phyloP scores from a whole-genome alignment of 2,888 invertebrate species.

The Protodeltote pygarga region DNA sequence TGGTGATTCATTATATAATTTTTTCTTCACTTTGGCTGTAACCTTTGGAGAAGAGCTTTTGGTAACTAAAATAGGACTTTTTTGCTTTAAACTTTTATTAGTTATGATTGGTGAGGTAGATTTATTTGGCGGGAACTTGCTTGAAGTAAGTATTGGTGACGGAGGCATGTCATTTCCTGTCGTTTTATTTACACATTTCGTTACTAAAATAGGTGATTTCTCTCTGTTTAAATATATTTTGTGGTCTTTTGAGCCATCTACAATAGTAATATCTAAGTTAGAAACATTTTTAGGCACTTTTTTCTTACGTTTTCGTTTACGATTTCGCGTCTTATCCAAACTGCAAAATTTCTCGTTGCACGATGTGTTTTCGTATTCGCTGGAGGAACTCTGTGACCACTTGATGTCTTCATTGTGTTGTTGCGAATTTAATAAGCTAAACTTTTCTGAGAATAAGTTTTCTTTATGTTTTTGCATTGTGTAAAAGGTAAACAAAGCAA shows the following conservation, averaged over 20 bases:
- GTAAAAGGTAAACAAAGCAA: background rate
- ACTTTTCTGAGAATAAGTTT: slow-evolving; percentile 68
- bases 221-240: slow-evolving; percentile 27
- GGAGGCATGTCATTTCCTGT: slow-evolving; percentile 1
- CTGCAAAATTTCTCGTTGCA: slow-evolving; percentile 37
- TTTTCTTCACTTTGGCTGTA: slow-evolving; percentile 61
- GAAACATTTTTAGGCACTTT: slow-evolving; percentile 62
- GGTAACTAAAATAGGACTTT: slow-evolving; percentile 66
- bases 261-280: slow-evolving; percentile 67
- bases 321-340: slow-evolving; percentile 36
- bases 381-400: slow-evolving; percentile 76
- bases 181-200: too few relatives aligned
- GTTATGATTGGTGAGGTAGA: slow-evolving; percentile 58
- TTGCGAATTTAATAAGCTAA: slow-evolving; percentile 71
- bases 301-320: slow-evolving; percentile 71
- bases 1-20: slow-evolving; percentile 41
- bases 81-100: slow-evolving; percentile 35
- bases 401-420: slow-evolving; percentile 69
- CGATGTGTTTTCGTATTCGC: slow-evolving; percentile 67
- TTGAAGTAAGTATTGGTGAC: slow-evolving; percentile 57
- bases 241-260: slow-evolving; percentile 48
- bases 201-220: slow-evolving; percentile 56
- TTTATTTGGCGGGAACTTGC: slow-evolving; percentile 29
- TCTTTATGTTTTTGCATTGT: slow-evolving; percentile 65
- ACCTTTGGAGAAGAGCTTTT: slow-evolving; percentile 55